Evolutionary conservation across 2,888 invertebrate species (phyloP), one percentile per base, ranked within the genome.

Genomic region (Cephalotes varians): DNA sequence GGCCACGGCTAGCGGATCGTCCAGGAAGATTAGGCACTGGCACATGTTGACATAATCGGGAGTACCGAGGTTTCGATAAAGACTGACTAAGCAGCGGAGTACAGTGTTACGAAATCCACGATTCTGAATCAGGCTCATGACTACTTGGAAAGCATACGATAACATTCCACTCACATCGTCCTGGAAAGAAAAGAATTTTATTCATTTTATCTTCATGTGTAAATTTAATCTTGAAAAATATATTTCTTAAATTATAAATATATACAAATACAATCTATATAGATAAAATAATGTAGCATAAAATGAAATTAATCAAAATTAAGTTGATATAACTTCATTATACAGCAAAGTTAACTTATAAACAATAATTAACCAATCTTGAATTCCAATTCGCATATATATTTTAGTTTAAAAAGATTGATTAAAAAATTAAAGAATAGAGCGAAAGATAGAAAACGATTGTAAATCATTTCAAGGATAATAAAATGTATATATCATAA

Each of bases 21-120:
- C 99, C 65, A 99, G 95, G 94, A 99, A 99, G 90, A 99, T 99
- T 82, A 99, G 96, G 94, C 99, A 99, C 95, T 99, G 98, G 92
- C 99, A 99, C 97, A 99, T 99, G 94, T 98, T 99, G 25, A 99
- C 99, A 94, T 99, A 99, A 94, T 99, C 99, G 0, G 99, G 99
- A 40, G 98, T 97, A 34, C 97, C 96, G 54, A 99, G 95, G 80
- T 98, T 97, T 88, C 98, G 96, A 94, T 99, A 99, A 1, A 99
- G 95, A 76, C 97, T 97, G 7, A 99, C 99, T 79, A 99, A 95
- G 25, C 98, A 97, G 34, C 98, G 96, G 54, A 99, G 96, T 10
- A 99, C 98, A 85, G 97, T 97, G 94, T 98, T 98, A 18, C 99
- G 97, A 94, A 99, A 99, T 34, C 97, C 98, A 76, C 98, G 96